Percentiles rank a stretch among this genome's conserved stretches.
These are phyloP conservation scores for Erinaceus europaeus DNA, from an alignment of 2,113 vertebrate species.

Conservation along the genomic window DNA sequence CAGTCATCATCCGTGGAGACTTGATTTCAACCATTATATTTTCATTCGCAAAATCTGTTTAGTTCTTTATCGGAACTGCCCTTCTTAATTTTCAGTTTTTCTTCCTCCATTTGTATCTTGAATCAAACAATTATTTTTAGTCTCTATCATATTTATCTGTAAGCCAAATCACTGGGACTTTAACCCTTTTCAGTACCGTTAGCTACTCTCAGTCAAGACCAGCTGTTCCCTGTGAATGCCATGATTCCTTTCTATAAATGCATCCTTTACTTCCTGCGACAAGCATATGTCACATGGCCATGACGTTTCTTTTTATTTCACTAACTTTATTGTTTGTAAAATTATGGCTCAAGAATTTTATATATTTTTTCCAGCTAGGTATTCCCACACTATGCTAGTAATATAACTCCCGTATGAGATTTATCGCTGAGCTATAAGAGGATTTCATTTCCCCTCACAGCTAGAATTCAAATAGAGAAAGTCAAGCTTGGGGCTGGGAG, in stretches of 20 bases:
- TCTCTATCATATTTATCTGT: not conserved
- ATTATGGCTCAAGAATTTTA: not conserved
- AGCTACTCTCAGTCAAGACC: not conserved
- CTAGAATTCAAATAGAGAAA: not conserved
- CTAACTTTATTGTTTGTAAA: not conserved
- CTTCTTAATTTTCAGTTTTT: not conserved
- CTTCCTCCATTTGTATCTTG: not conserved
- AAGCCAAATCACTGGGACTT: not conserved
- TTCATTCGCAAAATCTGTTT: not conserved
- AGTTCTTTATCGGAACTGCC: not conserved
- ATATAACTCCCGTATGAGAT: not conserved
- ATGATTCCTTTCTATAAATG: not conserved
- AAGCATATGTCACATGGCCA: not conserved
- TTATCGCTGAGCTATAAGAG: not conserved
- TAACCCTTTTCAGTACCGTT: not conserved
- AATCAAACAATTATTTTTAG: not conserved
- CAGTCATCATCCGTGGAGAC: not conserved
- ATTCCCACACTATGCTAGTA: not conserved
- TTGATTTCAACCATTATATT: not conserved
- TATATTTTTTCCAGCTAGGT: not conserved
- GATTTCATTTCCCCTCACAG: not conserved
- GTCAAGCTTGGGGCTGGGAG: not conserved
- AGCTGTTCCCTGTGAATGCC: not conserved
- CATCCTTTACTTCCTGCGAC: not conserved
- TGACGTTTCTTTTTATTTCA: not conserved